Evolutionary conservation across 2,797 vertebrate species (phyloP).

Genomic region (Pachyuromys duprasi): DNA sequence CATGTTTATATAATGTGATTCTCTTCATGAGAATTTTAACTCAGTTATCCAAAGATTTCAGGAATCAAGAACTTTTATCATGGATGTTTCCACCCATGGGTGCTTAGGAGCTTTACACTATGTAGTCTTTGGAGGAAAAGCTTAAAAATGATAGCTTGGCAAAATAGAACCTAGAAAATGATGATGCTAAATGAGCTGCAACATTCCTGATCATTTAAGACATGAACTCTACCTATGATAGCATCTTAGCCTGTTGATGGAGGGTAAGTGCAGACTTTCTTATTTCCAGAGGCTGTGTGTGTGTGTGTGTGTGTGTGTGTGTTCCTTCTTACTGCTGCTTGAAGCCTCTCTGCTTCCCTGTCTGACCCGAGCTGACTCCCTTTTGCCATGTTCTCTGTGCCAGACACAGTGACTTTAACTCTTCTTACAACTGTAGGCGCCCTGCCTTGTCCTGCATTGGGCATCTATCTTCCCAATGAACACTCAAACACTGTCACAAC

Average conservation of each 20-base stretch:
- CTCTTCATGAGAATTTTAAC: neutral
- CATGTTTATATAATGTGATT: neutral
- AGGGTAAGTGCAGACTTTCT: neutral
- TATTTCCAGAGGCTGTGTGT: neutral
- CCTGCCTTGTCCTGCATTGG: neutral
- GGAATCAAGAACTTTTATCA: neutral
- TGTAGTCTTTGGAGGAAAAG: neutral
- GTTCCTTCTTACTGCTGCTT: neutral
- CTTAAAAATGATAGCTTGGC: neutral
- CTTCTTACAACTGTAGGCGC: neutral
- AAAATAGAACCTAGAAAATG: neutral
- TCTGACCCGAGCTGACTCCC: neutral
- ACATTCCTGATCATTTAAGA: conserved; percentile 1
- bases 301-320: too few relatives aligned
- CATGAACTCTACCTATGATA: neutral
- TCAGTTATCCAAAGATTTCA: neutral
- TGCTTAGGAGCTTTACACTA: neutral
- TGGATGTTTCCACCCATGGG: neutral
- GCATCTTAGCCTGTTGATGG: neutral
- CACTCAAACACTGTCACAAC: neutral
- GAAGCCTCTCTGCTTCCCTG: neutral
- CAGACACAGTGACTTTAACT: neutral
- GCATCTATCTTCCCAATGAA: neutral
- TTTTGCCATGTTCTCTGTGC: neutral
- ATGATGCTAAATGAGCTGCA: neutral